These are phyloP conservation scores for Drosophila repleta DNA, from an alignment of 1,140 invertebrate species.

Conservation along the genomic window DNA sequence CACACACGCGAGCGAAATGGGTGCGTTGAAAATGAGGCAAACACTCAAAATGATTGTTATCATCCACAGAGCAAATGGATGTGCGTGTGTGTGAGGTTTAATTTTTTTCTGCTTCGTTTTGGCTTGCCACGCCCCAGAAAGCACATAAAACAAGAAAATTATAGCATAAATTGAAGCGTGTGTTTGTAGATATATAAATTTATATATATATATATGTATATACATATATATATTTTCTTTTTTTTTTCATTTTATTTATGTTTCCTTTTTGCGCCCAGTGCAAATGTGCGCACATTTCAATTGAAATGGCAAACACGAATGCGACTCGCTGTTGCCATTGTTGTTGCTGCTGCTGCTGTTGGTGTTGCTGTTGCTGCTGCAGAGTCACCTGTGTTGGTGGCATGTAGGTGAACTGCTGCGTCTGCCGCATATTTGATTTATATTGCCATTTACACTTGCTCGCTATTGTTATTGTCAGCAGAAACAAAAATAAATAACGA, in stretches of 20 bases:
- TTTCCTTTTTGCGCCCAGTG: constrained; percentile 26
- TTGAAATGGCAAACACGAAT: constrained; percentile 74
- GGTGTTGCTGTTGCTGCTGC: constrained; percentile 30
- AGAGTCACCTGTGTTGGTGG: constrained; percentile 44
- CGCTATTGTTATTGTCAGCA: constrained; percentile 62
- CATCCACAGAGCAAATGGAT: constrained; percentile 41
- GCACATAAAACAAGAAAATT: constrained; percentile 74
- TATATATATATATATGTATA: not conserved
- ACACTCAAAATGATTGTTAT: constrained; percentile 77
- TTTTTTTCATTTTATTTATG: too few species aligned
- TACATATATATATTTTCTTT: not conserved
- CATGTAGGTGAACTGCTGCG: constrained; percentile 53
- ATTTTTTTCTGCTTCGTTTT: constrained; percentile 15
- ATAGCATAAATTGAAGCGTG: constrained; percentile 67
- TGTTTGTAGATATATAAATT: constrained; percentile 2
- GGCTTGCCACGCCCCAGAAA: constrained; percentile 60
- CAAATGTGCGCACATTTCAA: constrained; percentile 76
- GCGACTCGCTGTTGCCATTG: constrained; percentile 40
- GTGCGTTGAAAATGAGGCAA: constrained; percentile 64
- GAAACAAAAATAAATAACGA: constrained; percentile 18
- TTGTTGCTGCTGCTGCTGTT: constrained; percentile 12
- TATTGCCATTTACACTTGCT: constrained; percentile 66
- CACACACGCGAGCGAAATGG: constrained; percentile 17
- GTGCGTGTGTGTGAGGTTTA: constrained; percentile 16
- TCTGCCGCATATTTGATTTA: constrained; percentile 65